phyloP scores from a whole-genome alignment of 2,888 invertebrate genomes.

The Antheraea yamamai region DNA sequence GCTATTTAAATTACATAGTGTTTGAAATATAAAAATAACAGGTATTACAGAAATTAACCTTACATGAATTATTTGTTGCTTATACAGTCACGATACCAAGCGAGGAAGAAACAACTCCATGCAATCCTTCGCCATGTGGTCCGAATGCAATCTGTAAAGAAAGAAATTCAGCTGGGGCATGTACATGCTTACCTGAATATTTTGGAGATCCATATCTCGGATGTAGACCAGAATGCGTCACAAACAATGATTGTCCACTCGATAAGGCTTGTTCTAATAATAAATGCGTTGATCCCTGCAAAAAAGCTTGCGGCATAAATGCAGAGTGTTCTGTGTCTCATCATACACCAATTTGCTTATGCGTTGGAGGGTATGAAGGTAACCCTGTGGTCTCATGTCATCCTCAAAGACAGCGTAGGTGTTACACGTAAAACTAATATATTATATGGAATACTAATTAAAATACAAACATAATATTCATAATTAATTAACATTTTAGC shows the following conservation, averaged over 20 bases:
- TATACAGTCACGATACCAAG: conserved; percentile 80
- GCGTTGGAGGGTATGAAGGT: conserved; percentile 89
- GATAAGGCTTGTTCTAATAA: conserved; percentile 91
- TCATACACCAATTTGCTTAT: conserved; percentile 91
- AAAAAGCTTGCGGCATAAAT: conserved; percentile 90
- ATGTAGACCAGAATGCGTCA: conserved; percentile 92
- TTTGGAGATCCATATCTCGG: conserved; percentile 94
- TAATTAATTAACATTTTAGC: conserved; percentile 56
- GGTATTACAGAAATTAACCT: neutral
- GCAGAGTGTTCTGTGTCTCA: conserved; percentile 91
- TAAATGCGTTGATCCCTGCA: conserved; percentile 92
- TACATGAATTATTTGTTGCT: conserved; percentile 22
- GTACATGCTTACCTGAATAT: conserved; percentile 90
- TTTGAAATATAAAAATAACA: neutral
- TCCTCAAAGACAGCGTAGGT: conserved; percentile 70
- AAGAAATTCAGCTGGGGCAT: conserved; percentile 91
- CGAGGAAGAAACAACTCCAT: conserved; percentile 87
- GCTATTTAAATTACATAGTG: neutral
- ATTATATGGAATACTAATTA: neutral
- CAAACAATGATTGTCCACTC: conserved; percentile 89
- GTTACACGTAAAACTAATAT: conserved; percentile 25
- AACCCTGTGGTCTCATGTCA: conserved; percentile 86
- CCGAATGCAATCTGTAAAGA: conserved; percentile 92
- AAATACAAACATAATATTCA: neutral
- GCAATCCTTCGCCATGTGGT: conserved; percentile 93